Percentiles rank a stretch among this genome's conserved stretches.
phyloP scores from a whole-genome alignment of 2,113 vertebrate species.

The Capreolus pygargus region DNA sequence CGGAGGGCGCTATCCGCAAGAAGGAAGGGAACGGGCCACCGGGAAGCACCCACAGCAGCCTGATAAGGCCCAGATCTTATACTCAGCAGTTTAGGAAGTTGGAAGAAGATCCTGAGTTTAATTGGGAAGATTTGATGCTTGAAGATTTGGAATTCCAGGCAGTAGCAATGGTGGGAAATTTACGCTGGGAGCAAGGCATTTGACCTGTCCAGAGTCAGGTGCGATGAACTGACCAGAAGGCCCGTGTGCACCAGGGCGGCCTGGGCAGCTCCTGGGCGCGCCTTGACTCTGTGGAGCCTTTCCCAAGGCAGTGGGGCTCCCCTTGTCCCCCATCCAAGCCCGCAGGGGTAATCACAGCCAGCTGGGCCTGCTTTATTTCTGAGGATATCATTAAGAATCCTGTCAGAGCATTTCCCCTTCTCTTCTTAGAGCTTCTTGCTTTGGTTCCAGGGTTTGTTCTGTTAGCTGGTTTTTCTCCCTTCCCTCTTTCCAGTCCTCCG shows the following conservation, averaged over 20 bases:
- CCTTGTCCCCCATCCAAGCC: accelerated
- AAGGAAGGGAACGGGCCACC: not conserved
- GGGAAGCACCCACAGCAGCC: not conserved
- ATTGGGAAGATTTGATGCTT: not conserved
- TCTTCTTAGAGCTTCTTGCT: not conserved
- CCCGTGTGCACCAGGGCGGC: accelerated
- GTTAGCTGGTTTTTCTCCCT: not conserved
- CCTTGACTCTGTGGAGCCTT: not conserved
- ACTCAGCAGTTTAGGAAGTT: not conserved
- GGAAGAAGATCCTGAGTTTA: not conserved
- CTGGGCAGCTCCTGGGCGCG: accelerated
- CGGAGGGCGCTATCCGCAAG: not conserved
- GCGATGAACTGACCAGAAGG: not conserved
- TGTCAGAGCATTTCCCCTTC: not conserved
- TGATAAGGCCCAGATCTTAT: not conserved
- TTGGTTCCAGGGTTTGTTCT: not conserved
- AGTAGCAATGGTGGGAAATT: accelerated
- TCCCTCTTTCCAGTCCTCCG: not conserved
- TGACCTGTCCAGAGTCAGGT: not conserved
- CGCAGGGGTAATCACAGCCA: not conserved
- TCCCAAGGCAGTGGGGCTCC: not conserved
- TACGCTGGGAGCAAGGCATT: too few species aligned
- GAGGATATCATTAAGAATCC: not conserved
- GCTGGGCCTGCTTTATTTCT: not conserved
- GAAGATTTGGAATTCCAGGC: not conserved